These are phyloP conservation scores for Papilio polyxenes DNA, from an alignment of 1,140 invertebrate genomes.

Conservation along the genomic window DNA sequence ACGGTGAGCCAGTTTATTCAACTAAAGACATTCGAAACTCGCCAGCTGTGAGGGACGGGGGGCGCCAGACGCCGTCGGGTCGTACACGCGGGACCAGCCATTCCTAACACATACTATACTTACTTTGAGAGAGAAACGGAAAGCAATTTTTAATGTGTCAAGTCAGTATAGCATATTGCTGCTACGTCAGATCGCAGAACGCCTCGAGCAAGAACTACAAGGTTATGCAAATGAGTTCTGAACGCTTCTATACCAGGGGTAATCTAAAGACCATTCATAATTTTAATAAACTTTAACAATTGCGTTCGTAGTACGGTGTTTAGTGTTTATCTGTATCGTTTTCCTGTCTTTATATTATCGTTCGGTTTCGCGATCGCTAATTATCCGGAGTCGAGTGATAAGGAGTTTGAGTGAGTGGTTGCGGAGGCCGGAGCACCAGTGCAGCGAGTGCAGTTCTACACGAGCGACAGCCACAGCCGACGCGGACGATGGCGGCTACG, in stretches of 20 bases:
- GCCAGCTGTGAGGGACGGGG: constrained; percentile 73
- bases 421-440: constrained; percentile 51
- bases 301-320: constrained; percentile 62
- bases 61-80: constrained; percentile 75
- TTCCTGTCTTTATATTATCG: constrained; percentile 71
- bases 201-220: constrained; percentile 79
- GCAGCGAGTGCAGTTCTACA: constrained; percentile 55
- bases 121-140: constrained; percentile 70
- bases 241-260: constrained; percentile 80
- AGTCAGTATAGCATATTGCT: constrained; percentile 79
- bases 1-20: constrained; percentile 77
- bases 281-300: constrained; percentile 81
- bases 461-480: constrained; percentile 46
- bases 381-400: constrained; percentile 77
- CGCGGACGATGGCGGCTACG: constrained; percentile 65
- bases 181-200: constrained; percentile 79
- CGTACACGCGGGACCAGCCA: constrained; percentile 75
- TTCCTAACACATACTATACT: constrained; percentile 73
- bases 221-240: constrained; percentile 81
- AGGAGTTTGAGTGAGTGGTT: constrained; percentile 63
- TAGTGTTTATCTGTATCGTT: constrained; percentile 75
- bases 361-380: constrained; percentile 76
- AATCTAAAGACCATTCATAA: constrained; percentile 81
- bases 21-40: constrained; percentile 75
- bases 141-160: constrained; percentile 81